phyloP scores from a whole-genome alignment of 2,888 invertebrate species.

The Hydroisotoma schaefferi region DNA sequence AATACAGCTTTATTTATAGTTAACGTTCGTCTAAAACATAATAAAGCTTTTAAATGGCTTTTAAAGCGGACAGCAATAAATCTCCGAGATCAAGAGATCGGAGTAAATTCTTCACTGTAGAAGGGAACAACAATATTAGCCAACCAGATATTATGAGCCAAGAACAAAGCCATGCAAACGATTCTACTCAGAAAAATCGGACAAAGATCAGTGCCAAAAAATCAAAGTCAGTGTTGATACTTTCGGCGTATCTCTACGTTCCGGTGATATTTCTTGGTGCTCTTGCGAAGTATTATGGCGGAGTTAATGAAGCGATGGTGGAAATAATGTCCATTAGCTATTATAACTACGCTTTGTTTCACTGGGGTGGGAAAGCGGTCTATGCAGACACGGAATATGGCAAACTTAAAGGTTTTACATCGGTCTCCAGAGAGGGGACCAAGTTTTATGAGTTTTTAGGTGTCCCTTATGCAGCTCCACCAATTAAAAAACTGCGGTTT shows the following conservation, averaged over 20 bases:
- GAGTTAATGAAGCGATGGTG: conserved; percentile 33
- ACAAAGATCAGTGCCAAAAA: background rate
- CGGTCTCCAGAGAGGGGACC: conserved; percentile 29
- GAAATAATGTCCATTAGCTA: conserved; percentile 24
- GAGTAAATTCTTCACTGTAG: too few species aligned
- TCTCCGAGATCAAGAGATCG: too few species aligned
- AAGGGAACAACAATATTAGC: too few species aligned
- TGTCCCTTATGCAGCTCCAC: conserved; percentile 20
- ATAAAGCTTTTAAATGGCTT: too few species aligned
- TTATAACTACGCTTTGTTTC: conserved; percentile 26
- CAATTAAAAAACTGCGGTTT: conserved; percentile 23
- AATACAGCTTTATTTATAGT: background rate
- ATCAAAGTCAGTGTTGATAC: background rate
- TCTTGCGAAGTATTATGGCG: conserved; percentile 30
- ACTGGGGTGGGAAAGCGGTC: conserved; percentile 23
- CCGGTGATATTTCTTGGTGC: conserved; percentile 22
- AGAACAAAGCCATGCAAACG: background rate
- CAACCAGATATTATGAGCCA: too few species aligned
- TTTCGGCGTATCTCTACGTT: conserved; percentile 24
- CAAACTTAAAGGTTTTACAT: conserved; percentile 33
- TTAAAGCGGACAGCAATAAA: too few species aligned
- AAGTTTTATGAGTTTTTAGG: conserved; percentile 34
- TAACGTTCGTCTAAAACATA: too few species aligned
- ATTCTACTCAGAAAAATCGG: background rate
- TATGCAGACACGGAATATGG: conserved; percentile 32